Evolutionary conservation across 2,113 vertebrate genomes (phyloP).

Genomic region (Arothron firmamentum): DNA sequence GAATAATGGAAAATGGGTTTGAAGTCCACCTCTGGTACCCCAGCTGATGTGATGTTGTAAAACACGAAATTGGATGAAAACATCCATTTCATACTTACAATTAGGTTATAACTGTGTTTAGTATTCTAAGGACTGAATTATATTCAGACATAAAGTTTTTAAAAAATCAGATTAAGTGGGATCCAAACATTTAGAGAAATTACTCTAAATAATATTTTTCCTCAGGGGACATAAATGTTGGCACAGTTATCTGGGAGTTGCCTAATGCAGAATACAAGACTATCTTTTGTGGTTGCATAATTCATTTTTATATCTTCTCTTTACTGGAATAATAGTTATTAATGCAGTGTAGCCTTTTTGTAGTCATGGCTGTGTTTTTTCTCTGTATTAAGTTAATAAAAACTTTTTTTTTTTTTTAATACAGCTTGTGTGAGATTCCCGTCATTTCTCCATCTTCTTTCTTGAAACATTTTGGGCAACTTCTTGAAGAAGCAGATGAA

Average conservation of each 20-base stretch:
- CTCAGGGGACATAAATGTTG: too few species aligned
- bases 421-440: conserved; percentile 93
- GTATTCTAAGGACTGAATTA: not conserved
- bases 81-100: not conserved
- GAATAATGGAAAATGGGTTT: too few species aligned
- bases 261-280: too few species aligned
- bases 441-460: conserved; percentile 83
- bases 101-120: not conserved
- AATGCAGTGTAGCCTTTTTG: not conserved
- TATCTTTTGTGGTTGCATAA: too few species aligned
- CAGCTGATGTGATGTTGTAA: not conserved
- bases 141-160: too few species aligned
- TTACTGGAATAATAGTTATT: too few species aligned
- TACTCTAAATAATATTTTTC: too few species aligned
- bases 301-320: too few species aligned
- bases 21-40: too few species aligned
- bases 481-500: conserved; percentile 86
- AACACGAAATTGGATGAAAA: not conserved
- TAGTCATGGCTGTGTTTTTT: not conserved
- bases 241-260: too few species aligned
- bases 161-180: too few species aligned
- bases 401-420: conserved; percentile 5
- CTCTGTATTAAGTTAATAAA: not conserved
- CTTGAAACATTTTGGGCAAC: conserved; percentile 82
- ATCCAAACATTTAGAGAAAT: too few species aligned